A percentile compares a stretch with the other conserved stretches of the same genome.
phyloP scores from a whole-genome alignment of 2,888 invertebrate species.

The Proisotoma minuta region DNA sequence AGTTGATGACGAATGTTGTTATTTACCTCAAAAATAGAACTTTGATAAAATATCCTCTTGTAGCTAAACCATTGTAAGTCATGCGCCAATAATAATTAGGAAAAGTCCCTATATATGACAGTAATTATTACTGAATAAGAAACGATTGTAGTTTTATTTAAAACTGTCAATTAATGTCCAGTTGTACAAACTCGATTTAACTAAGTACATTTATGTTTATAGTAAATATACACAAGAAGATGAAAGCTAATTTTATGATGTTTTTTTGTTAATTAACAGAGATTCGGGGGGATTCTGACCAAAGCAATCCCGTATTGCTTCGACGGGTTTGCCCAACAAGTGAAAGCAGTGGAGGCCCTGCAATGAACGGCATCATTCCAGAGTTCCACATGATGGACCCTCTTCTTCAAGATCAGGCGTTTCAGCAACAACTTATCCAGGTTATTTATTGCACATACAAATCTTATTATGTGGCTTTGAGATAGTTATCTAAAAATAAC shows the following conservation, averaged over 20 bases:
- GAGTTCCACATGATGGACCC: slow-evolving; percentile 52
- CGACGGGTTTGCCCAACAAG: slow-evolving; percentile 27
- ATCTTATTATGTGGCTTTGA: background rate
- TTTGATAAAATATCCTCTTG: too few relatives aligned
- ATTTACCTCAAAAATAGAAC: too few relatives aligned
- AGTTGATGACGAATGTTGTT: too few relatives aligned
- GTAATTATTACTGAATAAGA: too few relatives aligned
- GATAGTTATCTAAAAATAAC: background rate
- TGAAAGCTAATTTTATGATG: background rate
- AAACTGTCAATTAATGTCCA: too few relatives aligned
- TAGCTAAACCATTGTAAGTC: too few relatives aligned
- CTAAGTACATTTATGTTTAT: too few relatives aligned
- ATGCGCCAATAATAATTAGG: too few relatives aligned
- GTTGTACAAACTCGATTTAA: too few relatives aligned
- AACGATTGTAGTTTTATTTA: too few relatives aligned
- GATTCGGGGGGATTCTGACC: slow-evolving; percentile 43
- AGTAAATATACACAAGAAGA: too few relatives aligned
- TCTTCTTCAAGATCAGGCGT: slow-evolving; percentile 59
- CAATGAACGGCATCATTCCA: slow-evolving; percentile 42
- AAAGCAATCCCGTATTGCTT: slow-evolving; percentile 33
- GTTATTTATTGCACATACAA: slow-evolving; percentile 20
- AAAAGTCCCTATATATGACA: too few relatives aligned
- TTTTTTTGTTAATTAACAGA: slow-evolving; percentile 30
- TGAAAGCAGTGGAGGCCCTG: slow-evolving; percentile 36
- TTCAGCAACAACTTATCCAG: slow-evolving; percentile 62